Evolutionary conservation across 1,140 invertebrate species (phyloP), one percentile per base, ranked within the genome.

Genomic region (Aphidius gifuensis): DNA sequence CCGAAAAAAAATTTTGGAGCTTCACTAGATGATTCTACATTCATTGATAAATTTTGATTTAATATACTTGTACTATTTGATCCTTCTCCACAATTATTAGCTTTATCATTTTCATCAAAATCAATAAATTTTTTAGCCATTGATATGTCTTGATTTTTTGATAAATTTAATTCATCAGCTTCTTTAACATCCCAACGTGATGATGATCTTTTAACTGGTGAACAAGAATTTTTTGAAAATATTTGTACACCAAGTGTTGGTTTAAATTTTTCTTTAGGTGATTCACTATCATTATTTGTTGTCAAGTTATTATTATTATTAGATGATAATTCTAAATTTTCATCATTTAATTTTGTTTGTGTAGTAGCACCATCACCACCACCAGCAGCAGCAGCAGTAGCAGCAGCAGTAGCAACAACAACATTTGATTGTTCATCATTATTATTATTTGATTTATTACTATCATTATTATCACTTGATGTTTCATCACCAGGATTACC

Each of bases 401-500:
- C 65, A 58, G 74, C 70, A 9, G 21, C 48, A 43, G 23, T 5
- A 43, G 40, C 40, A n/a, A 42, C 43, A 4, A 42, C 53, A 2
- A 55, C 23, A 11, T 44, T 44, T 44, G 43, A 3, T 11, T 43
- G 7, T 42, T 55, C 53, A 5, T 39, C 53, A 6, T 40, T 43
- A 21, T 50, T 50, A 42, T 58, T 72, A 72, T 79, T 76, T 59
- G 73, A 70, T 64, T 78, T 75, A 16, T 70, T 73, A 55, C 70
- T 70, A 60, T 74, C 71, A 58, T 71, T 74, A 58, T 79, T 73
- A 59, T 76, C 68, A 47, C 65, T 68, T 7, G 71, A 65, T 11
- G 74, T 58, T 7, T 78, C 74, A 42, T 76, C 75, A 0, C 72
- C 79, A 9, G 83, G 82, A 75, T 89, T 90, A 4, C 88, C 88